Evolutionary conservation across 92 coral and sea anemone species (phyloP).

Genomic region (Umimayanthus chanpuru): DNA sequence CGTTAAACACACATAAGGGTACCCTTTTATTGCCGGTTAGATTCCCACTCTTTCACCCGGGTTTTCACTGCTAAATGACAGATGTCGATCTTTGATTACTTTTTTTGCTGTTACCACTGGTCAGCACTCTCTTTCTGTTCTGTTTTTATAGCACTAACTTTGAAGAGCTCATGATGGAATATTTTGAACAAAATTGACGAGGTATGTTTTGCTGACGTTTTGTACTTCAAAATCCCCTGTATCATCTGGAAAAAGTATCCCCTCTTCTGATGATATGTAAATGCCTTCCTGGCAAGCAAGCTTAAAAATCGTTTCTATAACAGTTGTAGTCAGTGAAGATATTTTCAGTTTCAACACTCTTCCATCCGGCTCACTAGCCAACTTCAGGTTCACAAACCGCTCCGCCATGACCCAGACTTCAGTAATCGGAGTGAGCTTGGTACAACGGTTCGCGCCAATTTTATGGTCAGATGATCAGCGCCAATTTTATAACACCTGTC

Average conservation of each 20-base stretch:
- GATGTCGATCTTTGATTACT: background rate
- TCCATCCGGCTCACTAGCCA: constrained; percentile 8
- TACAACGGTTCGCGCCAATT: constrained; percentile 11
- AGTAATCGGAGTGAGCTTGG: constrained; percentile 20
- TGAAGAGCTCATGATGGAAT: too few species aligned
- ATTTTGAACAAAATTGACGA: background rate
- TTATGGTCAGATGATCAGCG: background rate
- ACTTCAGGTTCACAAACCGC: constrained; percentile 10
- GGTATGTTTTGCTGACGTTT: background rate
- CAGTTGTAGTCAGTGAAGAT: background rate
- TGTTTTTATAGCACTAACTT: too few species aligned
- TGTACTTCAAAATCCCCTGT: constrained; percentile 3
- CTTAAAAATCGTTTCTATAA: constrained; percentile 33
- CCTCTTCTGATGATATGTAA: constrained; percentile 5
- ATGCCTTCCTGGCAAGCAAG: constrained; percentile 19
- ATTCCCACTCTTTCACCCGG: background rate
- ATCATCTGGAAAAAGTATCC: constrained; percentile 4
- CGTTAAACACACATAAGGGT: background rate
- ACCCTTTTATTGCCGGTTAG: background rate
- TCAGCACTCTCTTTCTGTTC: background rate
- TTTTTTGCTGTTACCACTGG: background rate
- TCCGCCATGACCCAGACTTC: constrained; percentile 14
- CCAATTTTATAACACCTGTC: constrained; percentile 16
- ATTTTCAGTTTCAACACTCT: constrained; percentile 15
- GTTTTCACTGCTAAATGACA: background rate